Percentiles rank a stretch among this genome's conserved stretches.
Conservation (phyloP, 2,113 vertebrate species). For the Hyla sarda region DNA sequence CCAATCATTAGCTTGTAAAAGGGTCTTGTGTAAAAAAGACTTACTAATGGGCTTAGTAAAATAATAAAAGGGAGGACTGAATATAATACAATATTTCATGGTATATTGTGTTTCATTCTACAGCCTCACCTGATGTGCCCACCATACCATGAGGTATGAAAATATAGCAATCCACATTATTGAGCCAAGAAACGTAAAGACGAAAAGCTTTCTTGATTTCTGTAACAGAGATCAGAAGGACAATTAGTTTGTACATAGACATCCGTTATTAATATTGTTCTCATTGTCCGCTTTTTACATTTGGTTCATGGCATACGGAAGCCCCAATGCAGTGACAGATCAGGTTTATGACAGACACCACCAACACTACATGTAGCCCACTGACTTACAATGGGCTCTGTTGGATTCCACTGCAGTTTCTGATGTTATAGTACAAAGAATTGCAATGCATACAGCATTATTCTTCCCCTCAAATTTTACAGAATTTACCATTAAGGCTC, state of each 20-base stretch:
- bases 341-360: no score
- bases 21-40: no score
- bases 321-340: no score
- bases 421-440: no score
- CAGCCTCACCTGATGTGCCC: constrained; percentile 94
- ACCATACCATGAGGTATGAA: constrained; percentile 98
- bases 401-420: not conserved
- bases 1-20: no score
- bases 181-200: constrained; percentile 88
- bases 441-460: not conserved
- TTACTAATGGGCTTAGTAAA: no score
- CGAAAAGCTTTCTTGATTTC: constrained; percentile 87
- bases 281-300: not conserved
- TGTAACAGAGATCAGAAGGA: constrained; percentile 65
- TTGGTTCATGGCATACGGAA: no score
- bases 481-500: no score
- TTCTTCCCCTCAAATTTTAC: not conserved
- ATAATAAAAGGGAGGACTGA: no score
- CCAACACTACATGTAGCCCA: no score
- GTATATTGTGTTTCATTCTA: not conserved
- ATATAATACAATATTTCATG: no score
- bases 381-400: not conserved
- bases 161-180: constrained; percentile 92
- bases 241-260: not conserved
- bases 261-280: not conserved